Percentiles rank a stretch among this genome's conserved stretches.
These are phyloP conservation scores for Myotis findleyi DNA, from an alignment of 2,797 vertebrate genomes.

Conservation along the genomic window DNA sequence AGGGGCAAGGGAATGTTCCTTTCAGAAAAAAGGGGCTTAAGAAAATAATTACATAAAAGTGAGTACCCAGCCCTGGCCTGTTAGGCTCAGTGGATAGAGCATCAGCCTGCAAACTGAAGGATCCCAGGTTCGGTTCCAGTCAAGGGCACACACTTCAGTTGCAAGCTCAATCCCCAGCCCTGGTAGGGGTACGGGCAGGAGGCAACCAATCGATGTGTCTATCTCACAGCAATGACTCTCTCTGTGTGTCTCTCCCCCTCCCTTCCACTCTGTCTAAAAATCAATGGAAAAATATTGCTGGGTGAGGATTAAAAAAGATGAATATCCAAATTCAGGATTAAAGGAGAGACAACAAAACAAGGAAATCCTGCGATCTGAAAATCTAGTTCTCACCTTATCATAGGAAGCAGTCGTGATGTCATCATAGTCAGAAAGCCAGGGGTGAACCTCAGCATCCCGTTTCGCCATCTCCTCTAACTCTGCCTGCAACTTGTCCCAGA, in stretches of 20 bases:
- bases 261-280: background rate
- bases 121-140: background rate
- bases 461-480: conserved; percentile 99
- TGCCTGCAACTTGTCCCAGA: conserved; percentile 99
- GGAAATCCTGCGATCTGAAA: background rate
- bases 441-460: conserved; percentile 97
- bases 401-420: conserved; percentile 94
- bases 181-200: too few species aligned
- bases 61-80: background rate
- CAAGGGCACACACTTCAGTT: background rate
- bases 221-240: background rate
- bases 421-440: conserved; percentile 99
- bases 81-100: background rate
- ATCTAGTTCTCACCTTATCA: conserved; percentile 92
- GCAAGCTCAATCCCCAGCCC: background rate
- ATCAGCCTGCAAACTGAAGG: background rate
- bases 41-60: background rate
- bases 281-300: background rate
- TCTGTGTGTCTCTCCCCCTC: background rate
- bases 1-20: background rate
- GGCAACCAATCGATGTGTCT: background rate
- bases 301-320: background rate
- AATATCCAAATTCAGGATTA: background rate
- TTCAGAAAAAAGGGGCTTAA: background rate
- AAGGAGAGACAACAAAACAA: background rate